Evolutionary conservation across 2,797 vertebrate species (phyloP), one percentile per base, ranked within the genome.

Genomic region (Toxotes lorentzi): DNA sequence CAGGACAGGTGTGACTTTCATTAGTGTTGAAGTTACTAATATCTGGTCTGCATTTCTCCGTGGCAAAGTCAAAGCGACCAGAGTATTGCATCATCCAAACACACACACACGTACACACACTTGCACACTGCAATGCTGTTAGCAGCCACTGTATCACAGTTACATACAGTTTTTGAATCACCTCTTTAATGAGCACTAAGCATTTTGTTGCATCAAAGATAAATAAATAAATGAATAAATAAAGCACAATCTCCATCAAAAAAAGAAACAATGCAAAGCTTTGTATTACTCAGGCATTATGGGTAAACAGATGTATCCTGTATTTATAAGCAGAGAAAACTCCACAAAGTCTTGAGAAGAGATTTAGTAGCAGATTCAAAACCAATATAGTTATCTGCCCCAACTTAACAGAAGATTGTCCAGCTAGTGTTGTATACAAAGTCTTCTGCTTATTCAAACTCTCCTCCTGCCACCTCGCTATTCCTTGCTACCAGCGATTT

Each of bases 401-500:
- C 50, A 80, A 85, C 65, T 85, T 85, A 85, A 79, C 80, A 61
- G 54, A 73, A 79, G 53, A 82, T 78, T 85, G 82, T 86, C 86
- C 74, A 54, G 85, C 72, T 66, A 70, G 82, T 79, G 67, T 84
- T 88, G 81, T 82, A 82, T 84, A 82, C 86, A 85, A 86, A 86
- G 85, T 87, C 79, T 78, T 73, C 70, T 85, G 82, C 77, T 85
- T 88, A 76, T 77, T 81, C 85, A 88, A 84, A 83, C 86, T 75
- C 83, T 72, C 79, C 81, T 85, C 78, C 86, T 81, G 59, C 86
- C 81, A 84, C 82, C 81, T 87, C 38, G 65, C 81, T 77, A 43
- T 82, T 92, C 82, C 90, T 92, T 75, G 83, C 89, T 88, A 83
- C 84, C 77, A 86, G 84, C 89, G 93, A 97, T 97, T 96, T 96